Evolutionary conservation across 2,113 vertebrate species (phyloP).

Genomic region (Brienomyrus longianalis): DNA sequence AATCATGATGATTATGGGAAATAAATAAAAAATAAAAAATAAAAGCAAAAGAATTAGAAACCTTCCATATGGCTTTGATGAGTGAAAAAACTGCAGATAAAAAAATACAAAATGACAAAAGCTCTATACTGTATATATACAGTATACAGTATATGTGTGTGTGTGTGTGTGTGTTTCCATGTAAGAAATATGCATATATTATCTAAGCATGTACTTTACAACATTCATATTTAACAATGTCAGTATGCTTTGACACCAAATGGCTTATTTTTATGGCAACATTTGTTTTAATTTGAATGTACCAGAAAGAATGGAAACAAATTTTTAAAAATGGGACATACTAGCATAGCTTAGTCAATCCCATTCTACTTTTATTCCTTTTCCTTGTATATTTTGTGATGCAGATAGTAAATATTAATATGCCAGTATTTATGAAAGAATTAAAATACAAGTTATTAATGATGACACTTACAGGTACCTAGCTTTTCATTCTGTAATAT

Average conservation of each 20-base stretch:
- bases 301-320: not conserved
- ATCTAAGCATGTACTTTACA: too few species aligned
- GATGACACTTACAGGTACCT: not conserved
- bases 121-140: too few species aligned
- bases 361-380: not conserved
- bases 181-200: too few species aligned
- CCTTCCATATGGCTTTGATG: too few species aligned
- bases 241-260: not conserved
- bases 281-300: not conserved
- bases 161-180: too few species aligned
- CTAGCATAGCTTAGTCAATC: not conserved
- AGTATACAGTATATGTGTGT: not conserved
- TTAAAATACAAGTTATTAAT: constrained; percentile 13
- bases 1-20: not conserved
- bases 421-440: constrained; percentile 6
- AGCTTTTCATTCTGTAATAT: constrained; percentile 7
- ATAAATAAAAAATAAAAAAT: too few species aligned
- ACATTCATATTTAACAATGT: too few species aligned
- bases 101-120: not conserved
- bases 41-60: not conserved
- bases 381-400: not conserved
- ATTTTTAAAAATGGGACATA: not conserved
- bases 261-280: not conserved
- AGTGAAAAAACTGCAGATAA: not conserved
- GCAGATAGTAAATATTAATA: not conserved